Percentiles rank a stretch among this genome's conserved stretches.
phyloP scores from a whole-genome alignment of 2,888 invertebrate genomes.

The Lasioglossum morio region DNA sequence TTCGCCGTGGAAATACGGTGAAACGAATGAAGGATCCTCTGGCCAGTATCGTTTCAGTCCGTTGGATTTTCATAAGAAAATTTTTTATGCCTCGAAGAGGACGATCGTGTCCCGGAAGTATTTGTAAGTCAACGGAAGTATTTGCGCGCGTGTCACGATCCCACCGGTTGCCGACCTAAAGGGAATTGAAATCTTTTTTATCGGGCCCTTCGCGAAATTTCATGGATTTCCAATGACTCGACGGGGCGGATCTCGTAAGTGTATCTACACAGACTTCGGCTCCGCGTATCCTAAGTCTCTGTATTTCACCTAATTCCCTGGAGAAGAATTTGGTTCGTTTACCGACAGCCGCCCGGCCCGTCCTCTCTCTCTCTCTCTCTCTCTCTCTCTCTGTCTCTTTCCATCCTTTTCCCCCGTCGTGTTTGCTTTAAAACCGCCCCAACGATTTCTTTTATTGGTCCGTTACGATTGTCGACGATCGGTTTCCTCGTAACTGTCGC shows the following conservation, averaged over 20 bases:
- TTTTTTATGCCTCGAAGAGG: background rate
- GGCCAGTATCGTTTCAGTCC: background rate
- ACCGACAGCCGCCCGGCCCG: background rate
- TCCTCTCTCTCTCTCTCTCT: background rate
- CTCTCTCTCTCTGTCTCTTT: background rate
- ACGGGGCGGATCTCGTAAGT: constrained; percentile 11
- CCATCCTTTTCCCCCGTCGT: background rate
- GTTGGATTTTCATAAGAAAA: constrained; percentile 16
- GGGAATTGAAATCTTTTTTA: constrained; percentile 54
- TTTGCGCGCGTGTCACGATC: constrained; percentile 11
- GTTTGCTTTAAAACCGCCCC: constrained; percentile 35
- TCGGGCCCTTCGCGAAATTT: constrained; percentile 42
- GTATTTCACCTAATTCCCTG: constrained; percentile 49
- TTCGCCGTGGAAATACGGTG: background rate
- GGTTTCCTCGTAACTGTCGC: constrained; percentile 16
- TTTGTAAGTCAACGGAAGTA: constrained; percentile 4
- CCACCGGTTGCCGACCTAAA: background rate
- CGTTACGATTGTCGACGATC: constrained; percentile 2
- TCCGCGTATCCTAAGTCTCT: background rate
- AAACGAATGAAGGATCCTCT: constrained; percentile 15
- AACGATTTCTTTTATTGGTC: constrained; percentile 44
- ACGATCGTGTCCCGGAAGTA: background rate
- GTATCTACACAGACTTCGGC: constrained; percentile 27
- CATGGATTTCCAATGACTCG: constrained; percentile 44
- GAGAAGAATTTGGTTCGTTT: constrained; percentile 49